Conservation (phyloP, 35 echinoderm and acorn worm genomes). For the Amphiura filiformis region DNA sequence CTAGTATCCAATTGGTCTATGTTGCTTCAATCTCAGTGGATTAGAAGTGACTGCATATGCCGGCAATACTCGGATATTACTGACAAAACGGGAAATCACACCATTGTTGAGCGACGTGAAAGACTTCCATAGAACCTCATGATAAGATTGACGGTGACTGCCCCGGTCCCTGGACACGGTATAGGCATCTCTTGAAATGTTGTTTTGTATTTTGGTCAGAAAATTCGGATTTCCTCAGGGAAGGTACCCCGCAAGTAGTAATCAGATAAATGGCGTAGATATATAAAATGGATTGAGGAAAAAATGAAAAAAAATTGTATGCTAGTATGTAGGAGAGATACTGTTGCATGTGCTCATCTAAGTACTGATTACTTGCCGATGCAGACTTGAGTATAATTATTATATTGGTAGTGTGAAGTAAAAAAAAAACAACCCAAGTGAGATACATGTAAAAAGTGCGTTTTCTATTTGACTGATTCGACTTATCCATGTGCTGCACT, state of each 20-base stretch:
- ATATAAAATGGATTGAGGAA: background rate
- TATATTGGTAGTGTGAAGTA: too few species aligned
- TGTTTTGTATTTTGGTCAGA: slow-evolving; percentile 7
- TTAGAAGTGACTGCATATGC: background rate
- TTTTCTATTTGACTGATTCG: too few species aligned
- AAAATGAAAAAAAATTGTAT: background rate
- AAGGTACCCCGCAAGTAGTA: background rate
- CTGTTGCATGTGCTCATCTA: background rate
- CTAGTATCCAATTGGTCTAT: background rate
- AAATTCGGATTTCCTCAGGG: background rate
- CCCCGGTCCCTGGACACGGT: background rate
- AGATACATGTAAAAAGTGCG: too few species aligned
- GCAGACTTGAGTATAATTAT: too few species aligned
- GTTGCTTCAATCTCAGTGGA: background rate
- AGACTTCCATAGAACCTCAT: background rate
- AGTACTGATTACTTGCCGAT: background rate
- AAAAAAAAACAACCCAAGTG: too few species aligned
- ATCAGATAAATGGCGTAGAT: slow-evolving; percentile 3
- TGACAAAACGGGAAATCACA: slow-evolving; percentile 7
- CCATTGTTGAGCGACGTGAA: background rate
- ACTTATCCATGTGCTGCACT: too few species aligned
- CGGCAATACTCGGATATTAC: slow-evolving; percentile 1
- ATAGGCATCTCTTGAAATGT: slow-evolving; percentile 6
- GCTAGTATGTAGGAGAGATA: background rate
- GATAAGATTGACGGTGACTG: background rate